These are phyloP conservation scores for Steatornis caripensis DNA, from an alignment of 2,113 vertebrate genomes.

Conservation along the genomic window DNA sequence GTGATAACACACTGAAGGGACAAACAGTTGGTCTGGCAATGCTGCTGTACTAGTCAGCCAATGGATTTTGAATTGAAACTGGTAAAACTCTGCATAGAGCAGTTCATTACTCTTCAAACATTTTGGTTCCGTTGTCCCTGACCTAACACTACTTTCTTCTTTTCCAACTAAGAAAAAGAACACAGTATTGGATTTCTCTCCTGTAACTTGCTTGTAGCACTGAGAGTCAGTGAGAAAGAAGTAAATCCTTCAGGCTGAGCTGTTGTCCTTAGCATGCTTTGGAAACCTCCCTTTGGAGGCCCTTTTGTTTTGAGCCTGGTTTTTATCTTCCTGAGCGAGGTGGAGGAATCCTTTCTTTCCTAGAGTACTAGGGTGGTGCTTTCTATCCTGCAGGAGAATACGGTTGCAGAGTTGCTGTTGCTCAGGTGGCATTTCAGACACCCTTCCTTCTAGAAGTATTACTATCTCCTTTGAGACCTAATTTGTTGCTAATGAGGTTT, in stretches of 20 bases:
- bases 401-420: not conserved
- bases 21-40: not conserved
- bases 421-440: not conserved
- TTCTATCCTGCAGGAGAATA: not conserved
- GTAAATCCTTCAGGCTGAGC: not conserved
- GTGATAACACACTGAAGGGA: not conserved
- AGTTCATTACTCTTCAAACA: not conserved
- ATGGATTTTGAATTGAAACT: not conserved
- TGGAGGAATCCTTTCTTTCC: not conserved
- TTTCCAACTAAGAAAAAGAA: not conserved
- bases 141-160: not conserved
- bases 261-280: not conserved
- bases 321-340: not conserved
- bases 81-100: not conserved
- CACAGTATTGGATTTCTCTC: not conserved
- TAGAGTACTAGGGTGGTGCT: not conserved
- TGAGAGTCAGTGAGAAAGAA: not conserved
- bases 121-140: not conserved
- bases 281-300: not conserved
- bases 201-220: not conserved
- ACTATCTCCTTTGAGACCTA: not conserved
- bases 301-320: not conserved
- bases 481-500: not conserved
- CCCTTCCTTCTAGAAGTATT: not conserved
- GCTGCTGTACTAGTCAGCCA: not conserved